These are phyloP conservation scores for Euleptes europaea DNA, from an alignment of 2,113 vertebrate genomes.

Conservation along the genomic window DNA sequence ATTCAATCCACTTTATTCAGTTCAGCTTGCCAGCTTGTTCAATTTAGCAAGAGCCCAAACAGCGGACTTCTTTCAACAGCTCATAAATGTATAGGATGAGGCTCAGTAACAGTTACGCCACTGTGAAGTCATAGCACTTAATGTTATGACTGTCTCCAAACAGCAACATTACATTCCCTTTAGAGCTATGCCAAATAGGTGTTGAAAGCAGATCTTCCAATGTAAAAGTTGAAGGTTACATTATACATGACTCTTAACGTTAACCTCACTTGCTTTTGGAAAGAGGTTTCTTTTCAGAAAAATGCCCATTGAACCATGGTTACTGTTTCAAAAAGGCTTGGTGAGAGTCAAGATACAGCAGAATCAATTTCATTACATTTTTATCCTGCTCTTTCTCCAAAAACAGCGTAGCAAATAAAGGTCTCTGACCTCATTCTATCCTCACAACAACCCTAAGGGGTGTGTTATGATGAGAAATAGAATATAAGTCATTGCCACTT, in stretches of 20 bases:
- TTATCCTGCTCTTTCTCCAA: not conserved
- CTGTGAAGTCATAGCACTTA: not conserved
- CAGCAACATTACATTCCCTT: not conserved
- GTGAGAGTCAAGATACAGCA: not conserved
- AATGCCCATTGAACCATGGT: not conserved
- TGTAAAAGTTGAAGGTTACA: not conserved
- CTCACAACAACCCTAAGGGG: not conserved
- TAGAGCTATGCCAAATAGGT: not conserved
- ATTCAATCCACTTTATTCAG: conserved; percentile 25
- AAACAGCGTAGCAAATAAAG: not conserved
- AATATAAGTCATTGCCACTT: too few species aligned
- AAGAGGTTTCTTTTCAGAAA: not conserved
- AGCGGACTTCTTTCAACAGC: not conserved
- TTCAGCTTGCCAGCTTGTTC: conserved; percentile 12
- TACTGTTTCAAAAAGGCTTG: not conserved
- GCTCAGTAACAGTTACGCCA: not conserved
- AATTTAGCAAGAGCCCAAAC: not conserved
- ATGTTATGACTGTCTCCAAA: not conserved
- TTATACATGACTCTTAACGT: not conserved
- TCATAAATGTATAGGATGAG: not conserved
- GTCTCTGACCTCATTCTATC: not conserved
- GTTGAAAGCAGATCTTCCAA: not conserved
- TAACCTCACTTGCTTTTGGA: not conserved
- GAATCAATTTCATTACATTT: not conserved
- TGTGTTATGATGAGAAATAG: not conserved